Evolutionary conservation across 2,113 vertebrate species (phyloP).

Genomic region (Xyrauchen texanus): DNA sequence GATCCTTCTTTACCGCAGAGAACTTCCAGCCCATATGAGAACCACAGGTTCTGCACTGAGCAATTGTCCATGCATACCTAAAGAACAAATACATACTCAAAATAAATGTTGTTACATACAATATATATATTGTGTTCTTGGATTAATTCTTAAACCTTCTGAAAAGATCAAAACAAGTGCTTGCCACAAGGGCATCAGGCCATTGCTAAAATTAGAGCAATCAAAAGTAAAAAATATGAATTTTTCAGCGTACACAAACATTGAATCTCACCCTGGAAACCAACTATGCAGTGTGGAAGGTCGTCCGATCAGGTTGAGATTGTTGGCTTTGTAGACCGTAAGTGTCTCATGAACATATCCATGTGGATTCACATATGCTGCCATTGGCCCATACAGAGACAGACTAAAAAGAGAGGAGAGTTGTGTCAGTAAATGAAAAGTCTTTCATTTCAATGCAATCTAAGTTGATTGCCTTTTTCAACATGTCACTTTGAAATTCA

Average conservation of each 20-base stretch:
- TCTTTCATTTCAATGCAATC: background rate
- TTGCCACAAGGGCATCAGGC: too few relatives aligned
- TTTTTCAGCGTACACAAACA: background rate
- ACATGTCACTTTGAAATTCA: background rate
- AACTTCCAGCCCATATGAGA: constrained; percentile 98
- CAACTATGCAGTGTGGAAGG: constrained; percentile 95
- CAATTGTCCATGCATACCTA: constrained; percentile 96
- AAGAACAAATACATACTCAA: background rate
- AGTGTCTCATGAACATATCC: constrained; percentile 96
- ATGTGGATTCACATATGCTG: constrained; percentile 95
- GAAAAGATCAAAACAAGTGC: too few relatives aligned
- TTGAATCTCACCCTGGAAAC: constrained; percentile 91
- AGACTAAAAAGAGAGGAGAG: constrained; percentile 70
- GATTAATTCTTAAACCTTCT: background rate
- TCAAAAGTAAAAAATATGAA: background rate
- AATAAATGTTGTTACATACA: background rate
- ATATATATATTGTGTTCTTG: background rate
- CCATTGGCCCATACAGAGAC: constrained; percentile 95
- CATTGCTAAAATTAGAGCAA: background rate
- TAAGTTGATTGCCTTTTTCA: too few relatives aligned
- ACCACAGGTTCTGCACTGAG: constrained; percentile 87
- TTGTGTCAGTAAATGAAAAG: too few relatives aligned
- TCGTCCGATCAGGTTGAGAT: constrained; percentile 86
- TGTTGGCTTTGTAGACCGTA: constrained; percentile 92
- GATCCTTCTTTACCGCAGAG: constrained; percentile 89